Percentiles rank a stretch among this genome's conserved stretches.
Conservation (phyloP, 2,113 vertebrate species). For the Xenopus borealis region DNA sequence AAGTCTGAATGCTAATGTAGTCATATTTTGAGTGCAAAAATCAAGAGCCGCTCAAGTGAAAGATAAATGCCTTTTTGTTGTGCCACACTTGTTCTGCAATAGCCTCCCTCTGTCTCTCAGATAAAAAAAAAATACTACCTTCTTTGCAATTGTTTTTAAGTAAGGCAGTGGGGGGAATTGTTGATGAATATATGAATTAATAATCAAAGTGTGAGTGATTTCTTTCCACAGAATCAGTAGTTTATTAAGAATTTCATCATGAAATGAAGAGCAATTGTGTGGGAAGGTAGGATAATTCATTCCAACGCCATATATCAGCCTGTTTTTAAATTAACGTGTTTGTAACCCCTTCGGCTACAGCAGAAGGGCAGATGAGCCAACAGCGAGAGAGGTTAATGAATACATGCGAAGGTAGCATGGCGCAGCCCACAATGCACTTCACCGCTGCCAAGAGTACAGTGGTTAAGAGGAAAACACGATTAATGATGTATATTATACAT, state of each 20-base stretch:
- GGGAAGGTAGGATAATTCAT: slow-evolving; percentile 17
- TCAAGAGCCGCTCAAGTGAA: slow-evolving; percentile 2
- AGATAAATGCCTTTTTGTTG: slow-evolving; percentile 12
- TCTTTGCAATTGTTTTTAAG: slow-evolving; percentile 23
- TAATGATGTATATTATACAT: slow-evolving; percentile 10
- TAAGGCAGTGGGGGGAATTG: slow-evolving; percentile 9
- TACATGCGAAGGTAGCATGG: neutral
- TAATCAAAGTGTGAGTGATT: slow-evolving; percentile 24
- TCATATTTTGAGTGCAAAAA: slow-evolving; percentile 9
- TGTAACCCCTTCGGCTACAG: neutral
- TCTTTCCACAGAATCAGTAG: slow-evolving; percentile 13
- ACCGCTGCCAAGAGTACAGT: neutral
- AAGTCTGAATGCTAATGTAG: slow-evolving; percentile 14
- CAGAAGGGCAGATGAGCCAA: neutral
- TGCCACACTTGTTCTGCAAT: neutral
- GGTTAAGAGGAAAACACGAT: neutral
- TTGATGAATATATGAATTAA: slow-evolving; percentile 32
- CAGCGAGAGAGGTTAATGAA: slow-evolving; percentile 3
- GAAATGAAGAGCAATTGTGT: slow-evolving; percentile 20
- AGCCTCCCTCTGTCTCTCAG: neutral
- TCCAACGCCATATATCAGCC: slow-evolving; percentile 1
- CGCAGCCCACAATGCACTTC: neutral
- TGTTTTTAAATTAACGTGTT: slow-evolving; percentile 9
- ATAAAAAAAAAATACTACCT: neutral
- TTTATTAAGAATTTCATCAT: slow-evolving; percentile 28